Evolutionary conservation across 2,888 invertebrate species (phyloP).

Genomic region (Argyresthia goedartella): DNA sequence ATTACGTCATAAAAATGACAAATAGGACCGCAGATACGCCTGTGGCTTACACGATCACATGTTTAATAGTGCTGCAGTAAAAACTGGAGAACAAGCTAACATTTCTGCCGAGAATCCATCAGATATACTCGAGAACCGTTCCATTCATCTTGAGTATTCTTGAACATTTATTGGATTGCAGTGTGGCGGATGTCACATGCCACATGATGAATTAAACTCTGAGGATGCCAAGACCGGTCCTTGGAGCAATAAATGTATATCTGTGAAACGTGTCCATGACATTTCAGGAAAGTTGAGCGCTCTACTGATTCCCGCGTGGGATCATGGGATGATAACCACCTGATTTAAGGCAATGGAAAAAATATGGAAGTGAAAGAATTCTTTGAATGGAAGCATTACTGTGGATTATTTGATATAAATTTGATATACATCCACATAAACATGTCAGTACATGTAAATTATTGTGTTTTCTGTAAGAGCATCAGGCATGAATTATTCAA

Average conservation of each 20-base stretch:
- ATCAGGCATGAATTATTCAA: too few species aligned
- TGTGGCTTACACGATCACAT: conserved; percentile 35
- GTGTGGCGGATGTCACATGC: conserved; percentile 41
- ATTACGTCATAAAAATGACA: conserved; percentile 62
- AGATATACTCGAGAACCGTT: conserved; percentile 38
- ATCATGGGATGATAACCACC: too few species aligned
- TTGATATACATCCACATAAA: too few species aligned
- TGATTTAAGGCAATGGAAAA: too few species aligned
- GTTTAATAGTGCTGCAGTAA: conserved; percentile 24
- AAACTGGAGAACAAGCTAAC: conserved; percentile 29
- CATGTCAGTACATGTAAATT: too few species aligned
- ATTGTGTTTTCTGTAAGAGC: too few species aligned
- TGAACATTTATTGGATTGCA: conserved; percentile 32
- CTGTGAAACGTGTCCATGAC: neutral
- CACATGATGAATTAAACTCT: conserved; percentile 31
- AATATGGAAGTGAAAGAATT: too few species aligned
- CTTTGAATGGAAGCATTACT: too few species aligned
- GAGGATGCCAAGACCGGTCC: too few species aligned
- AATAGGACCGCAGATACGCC: conserved; percentile 41
- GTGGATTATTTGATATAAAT: too few species aligned
- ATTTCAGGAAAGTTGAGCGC: too few species aligned
- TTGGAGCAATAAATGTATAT: neutral
- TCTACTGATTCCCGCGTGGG: too few species aligned
- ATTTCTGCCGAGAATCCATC: conserved; percentile 22
- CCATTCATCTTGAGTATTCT: conserved; percentile 51